These are phyloP conservation scores for Lamellibrachia luymesi DNA, from an alignment of 1,140 invertebrate genomes.

Conservation along the genomic window DNA sequence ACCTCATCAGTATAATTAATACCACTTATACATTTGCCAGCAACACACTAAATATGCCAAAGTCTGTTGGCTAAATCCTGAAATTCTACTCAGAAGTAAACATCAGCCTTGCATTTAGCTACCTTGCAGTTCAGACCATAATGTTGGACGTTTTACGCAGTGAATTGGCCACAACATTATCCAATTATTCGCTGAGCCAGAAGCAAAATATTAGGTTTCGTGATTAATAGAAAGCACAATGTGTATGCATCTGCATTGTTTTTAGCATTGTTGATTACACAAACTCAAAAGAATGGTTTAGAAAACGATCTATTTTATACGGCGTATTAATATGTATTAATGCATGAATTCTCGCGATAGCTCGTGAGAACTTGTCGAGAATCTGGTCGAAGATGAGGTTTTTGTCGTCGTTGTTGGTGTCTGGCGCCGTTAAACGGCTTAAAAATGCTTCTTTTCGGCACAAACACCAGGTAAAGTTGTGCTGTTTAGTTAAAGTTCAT, in stretches of 20 bases:
- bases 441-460: neutral
- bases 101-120: neutral
- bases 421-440: neutral
- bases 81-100: neutral
- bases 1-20: neutral
- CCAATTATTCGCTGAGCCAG: neutral
- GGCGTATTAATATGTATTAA: neutral
- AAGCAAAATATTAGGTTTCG: neutral
- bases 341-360: neutral
- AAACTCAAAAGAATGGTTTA: neutral
- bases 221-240: neutral
- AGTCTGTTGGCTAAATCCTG: neutral
- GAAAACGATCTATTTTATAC: neutral
- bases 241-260: neutral
- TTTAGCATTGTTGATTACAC: neutral
- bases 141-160: slow-evolving; percentile 2
- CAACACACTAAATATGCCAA: neutral
- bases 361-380: neutral
- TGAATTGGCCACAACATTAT: neutral
- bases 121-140: neutral
- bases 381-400: neutral
- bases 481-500: neutral
- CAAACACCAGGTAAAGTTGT: neutral
- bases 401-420: neutral
- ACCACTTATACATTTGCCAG: neutral